These are phyloP conservation scores for Peribatodes rhomboidaria DNA, from an alignment of 2,888 invertebrate species.

Conservation along the genomic window DNA sequence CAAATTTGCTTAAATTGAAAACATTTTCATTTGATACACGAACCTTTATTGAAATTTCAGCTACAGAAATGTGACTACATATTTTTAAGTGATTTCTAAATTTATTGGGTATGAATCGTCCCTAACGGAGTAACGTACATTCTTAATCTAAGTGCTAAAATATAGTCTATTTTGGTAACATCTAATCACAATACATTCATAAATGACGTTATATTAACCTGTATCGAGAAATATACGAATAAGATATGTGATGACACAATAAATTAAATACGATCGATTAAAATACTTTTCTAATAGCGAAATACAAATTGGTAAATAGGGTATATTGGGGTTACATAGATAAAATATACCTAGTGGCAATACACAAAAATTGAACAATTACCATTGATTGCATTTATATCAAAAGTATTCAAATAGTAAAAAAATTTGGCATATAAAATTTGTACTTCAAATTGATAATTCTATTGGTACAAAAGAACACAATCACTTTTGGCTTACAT, in stretches of 20 bases:
- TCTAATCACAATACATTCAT: constrained; percentile 44
- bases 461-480: constrained; percentile 55
- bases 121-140: constrained; percentile 71
- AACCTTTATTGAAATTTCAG: constrained; percentile 68
- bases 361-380: constrained; percentile 2
- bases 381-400: constrained; percentile 17
- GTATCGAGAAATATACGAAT: constrained; percentile 49
- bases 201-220: constrained; percentile 50
- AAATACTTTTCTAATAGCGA: constrained; percentile 23
- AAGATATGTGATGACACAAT: constrained; percentile 64
- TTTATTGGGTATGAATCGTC: constrained; percentile 83
- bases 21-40: constrained; percentile 59
- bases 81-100: constrained; percentile 79
- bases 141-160: constrained; percentile 53
- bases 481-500: constrained; percentile 57
- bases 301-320: constrained; percentile 13
- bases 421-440: constrained; percentile 69
- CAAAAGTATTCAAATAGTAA: constrained; percentile 12
- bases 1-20: constrained; percentile 80
- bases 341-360: constrained; percentile 33
- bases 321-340: constrained; percentile 12
- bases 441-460: constrained; percentile 65
- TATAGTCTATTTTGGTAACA: constrained; percentile 45
- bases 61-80: constrained; percentile 64
- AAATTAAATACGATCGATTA: constrained; percentile 36